Evolutionary conservation across 1,140 invertebrate genomes (phyloP), one percentile per base, ranked within the genome.

Genomic region (Leucophenga varia): DNA sequence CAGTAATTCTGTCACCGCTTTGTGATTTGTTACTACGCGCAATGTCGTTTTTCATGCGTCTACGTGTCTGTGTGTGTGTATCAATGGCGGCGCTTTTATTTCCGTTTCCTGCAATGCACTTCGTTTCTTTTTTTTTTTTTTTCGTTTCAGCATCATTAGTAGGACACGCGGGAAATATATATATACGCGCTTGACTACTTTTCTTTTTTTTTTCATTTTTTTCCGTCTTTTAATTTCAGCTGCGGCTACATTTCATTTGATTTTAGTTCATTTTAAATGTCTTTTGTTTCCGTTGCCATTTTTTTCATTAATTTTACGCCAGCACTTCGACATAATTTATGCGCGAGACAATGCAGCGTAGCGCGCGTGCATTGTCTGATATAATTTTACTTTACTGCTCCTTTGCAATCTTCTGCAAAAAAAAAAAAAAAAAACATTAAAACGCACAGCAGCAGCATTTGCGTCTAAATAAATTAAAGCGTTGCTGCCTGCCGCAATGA

Each of bases 201-300:
- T 14, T 14, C 16, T 5, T 14, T n/a, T 10, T 14, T 34, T 14
- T 34, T 46, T 36, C 28, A 32, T 30, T 31, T 28, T 18, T 16
- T 17, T 3, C n/a, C 28, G 16, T n/a, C n/a, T n/a, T n/a, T n/a
- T n/a, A n/a, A n/a, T n/a, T 0, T 13, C 37, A 17, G 17, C 47
- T n/a, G 22, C 13, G n/a, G 46, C 48, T 36, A 54, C 56, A 67
- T 63, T 67, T 67, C 63, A 67, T 67, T 67, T 67, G 64, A 67
- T 67, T 67, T 67, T 63, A 67, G 63, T 67, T 67, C 63, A 67
- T 67, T 67, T 67, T 63, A 67, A 67, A 51, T 67, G 59, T 59
- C 63, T 67, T 65, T 67, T 61, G 63, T 67, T 59, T 61, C 63
- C 61, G 59, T 34, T 34, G 6, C 31, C n/a, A 8, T 43, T 41